Percentiles rank a stretch among this genome's conserved stretches.
Evolutionary conservation across 2,888 invertebrate species (phyloP).

Genomic region (Margaritifera margaritifera): DNA sequence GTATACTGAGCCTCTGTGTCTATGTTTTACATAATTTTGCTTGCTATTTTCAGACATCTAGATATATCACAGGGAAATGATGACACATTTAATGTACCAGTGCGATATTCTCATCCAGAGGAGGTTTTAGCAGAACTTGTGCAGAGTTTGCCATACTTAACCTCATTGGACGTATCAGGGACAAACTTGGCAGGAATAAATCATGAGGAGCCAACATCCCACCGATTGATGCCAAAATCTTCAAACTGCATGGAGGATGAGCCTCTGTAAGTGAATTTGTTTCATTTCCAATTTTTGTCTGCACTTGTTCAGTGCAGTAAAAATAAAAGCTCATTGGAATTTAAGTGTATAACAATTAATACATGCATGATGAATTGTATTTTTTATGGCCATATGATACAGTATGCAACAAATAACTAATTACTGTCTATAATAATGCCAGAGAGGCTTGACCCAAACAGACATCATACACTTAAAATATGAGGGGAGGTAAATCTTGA

Average conservation of each 20-base stretch:
- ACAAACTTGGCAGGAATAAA: constrained; percentile 90
- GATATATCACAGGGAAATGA: constrained; percentile 82
- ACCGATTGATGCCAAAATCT: constrained; percentile 29
- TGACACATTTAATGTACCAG: constrained; percentile 75
- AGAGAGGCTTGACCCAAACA: no score
- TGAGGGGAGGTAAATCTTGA: no score
- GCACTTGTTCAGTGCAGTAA: not conserved
- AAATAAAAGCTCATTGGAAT: no score
- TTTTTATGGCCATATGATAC: no score
- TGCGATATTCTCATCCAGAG: constrained; percentile 83
- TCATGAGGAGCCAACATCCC: constrained; percentile 28
- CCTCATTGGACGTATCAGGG: constrained; percentile 93
- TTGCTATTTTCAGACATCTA: constrained; percentile 77
- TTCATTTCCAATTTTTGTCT: not conserved
- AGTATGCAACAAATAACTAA: no score
- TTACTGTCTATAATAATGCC: no score
- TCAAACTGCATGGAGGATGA: constrained; percentile 16
- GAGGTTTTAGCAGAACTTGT: constrained; percentile 83
- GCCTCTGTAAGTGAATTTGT: constrained; percentile 9
- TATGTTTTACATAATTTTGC: no score
- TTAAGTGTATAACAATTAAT: no score
- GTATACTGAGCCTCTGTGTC: no score
- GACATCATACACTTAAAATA: no score
- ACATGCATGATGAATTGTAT: no score
- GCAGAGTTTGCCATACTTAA: constrained; percentile 82